These are phyloP conservation scores for Ephydatia muelleri DNA, from an alignment of 37 sponge, comb jelly and placozoan species.

Conservation along the genomic window DNA sequence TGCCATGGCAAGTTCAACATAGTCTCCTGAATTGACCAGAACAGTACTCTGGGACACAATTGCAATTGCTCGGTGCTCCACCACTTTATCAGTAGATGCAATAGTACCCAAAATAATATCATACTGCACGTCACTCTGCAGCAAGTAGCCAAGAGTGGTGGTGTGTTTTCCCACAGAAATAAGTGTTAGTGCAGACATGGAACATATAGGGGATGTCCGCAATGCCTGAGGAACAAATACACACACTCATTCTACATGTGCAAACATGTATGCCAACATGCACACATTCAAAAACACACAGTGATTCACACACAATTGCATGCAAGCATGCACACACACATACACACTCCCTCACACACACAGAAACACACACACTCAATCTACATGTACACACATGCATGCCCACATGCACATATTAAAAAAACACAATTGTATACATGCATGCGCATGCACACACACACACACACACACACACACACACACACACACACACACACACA, in stretches of 20 bases:
- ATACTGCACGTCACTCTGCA: too few relatives aligned
- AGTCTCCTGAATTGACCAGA: too few relatives aligned
- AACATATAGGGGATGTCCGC: not conserved
- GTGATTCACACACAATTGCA: not conserved
- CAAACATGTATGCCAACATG: slow-evolving; percentile 16
- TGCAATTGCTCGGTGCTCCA: too few relatives aligned
- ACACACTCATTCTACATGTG: not conserved
- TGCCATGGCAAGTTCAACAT: too few relatives aligned
- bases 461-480: slow-evolving; percentile 19
- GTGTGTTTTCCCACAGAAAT: not conserved
- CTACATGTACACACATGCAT: slow-evolving; percentile 18
- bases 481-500: slow-evolving; percentile 11
- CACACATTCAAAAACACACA: slow-evolving; percentile 16
- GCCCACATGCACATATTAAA: not conserved
- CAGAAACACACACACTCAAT: slow-evolving; percentile 6
- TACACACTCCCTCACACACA: slow-evolving; percentile 20
- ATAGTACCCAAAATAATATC: too few relatives aligned
- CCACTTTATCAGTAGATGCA: too few relatives aligned
- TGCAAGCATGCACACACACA: slow-evolving; percentile 3
- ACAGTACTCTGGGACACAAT: too few relatives aligned
- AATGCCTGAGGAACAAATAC: not conserved
- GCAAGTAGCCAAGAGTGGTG: too few relatives aligned
- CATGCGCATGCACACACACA: not conserved
- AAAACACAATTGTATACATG: not conserved
- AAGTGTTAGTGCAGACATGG: too few relatives aligned